Base-by-base conservation (phyloP, 2,113 vertebrate genomes). In the Onychostruthus taczanowskii region DNA sequence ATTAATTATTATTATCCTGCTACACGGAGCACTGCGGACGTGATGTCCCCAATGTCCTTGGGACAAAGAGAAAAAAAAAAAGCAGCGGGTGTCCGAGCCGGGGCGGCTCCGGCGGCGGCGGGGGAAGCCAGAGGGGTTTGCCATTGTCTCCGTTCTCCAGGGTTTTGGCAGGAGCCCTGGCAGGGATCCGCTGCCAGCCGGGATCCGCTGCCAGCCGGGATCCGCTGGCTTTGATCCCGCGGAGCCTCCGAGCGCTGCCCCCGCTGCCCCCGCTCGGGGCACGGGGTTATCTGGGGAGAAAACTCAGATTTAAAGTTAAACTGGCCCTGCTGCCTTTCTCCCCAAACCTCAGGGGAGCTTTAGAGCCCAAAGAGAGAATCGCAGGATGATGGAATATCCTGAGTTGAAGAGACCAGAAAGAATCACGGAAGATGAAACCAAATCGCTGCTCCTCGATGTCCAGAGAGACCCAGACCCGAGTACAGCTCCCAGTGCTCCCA, bases 11-110 rank as follows among this genome's bases (percentile, higher is more conserved):
- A 98, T 98, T 97, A 98, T 97, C 97, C 78, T 87, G 94, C 97
- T 92, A 93, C 93, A 79, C 96, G 87, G 96, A 97, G 97, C 95
- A 97, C 97, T 98, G 98, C 68, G 95, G 98, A 98, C 93, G 96
- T 98, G 98, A 98, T 98, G 98, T 98, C 98, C 98, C 97, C 96
- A 97, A 94, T 95, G 98, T 98, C 98, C 98, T 98, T 98, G 98
- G 95, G 94, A 95, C 93, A 95, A 93, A 96, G 94, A 81, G 31
- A 5, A 41, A 69, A 81, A 84, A 87, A 61, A 84, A 87, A 61
- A 27, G 46, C 37, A 13, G 18, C 30, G 59, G 55, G 75, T 52
- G 96, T 87, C 88, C 95, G 89, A 92, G 90, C 85, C 5, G 14
- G 95, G 87, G 84, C 87, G 87, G 83, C 80, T 94, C 75, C 89